Evolutionary conservation across 2,113 vertebrate genomes (phyloP).

Genomic region (Oreochromis tanganicae): DNA sequence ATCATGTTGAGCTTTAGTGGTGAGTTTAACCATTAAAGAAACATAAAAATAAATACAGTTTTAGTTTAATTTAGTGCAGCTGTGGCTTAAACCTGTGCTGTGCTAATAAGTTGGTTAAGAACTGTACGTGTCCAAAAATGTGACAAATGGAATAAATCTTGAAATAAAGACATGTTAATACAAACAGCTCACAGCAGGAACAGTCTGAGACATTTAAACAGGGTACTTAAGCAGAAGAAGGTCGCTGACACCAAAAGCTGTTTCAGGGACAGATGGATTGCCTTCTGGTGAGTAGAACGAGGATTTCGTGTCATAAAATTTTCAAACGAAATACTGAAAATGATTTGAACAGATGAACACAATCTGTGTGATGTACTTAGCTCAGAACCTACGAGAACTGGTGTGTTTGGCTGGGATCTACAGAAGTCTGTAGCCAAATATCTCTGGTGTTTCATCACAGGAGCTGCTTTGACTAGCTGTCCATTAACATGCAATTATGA

Average conservation of each 20-base stretch:
- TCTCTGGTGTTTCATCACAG: not conserved
- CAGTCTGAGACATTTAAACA: not conserved
- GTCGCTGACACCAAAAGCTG: not conserved
- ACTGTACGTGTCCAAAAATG: not conserved
- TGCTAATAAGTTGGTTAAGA: not conserved
- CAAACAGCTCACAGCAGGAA: not conserved
- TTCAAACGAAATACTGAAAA: not conserved
- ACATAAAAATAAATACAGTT: not conserved
- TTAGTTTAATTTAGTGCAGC: not conserved
- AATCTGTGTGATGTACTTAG: not conserved
- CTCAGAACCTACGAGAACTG: not conserved
- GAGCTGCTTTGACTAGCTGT: not conserved
- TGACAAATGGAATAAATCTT: not conserved
- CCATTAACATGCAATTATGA: constrained; percentile 27
- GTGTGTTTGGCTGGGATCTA: not conserved
- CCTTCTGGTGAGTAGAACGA: constrained; percentile 7
- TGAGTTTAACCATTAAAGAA: not conserved
- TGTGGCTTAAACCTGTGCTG: not conserved
- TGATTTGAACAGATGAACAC: not conserved
- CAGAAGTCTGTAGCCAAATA: not conserved
- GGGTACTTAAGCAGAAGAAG: not conserved
- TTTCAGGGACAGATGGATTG: not conserved
- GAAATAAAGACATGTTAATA: not conserved
- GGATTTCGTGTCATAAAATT: not conserved
- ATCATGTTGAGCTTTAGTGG: not conserved